Evolutionary conservation across 2,888 invertebrate species (phyloP), one percentile per base, ranked within the genome.

Genomic region (Halocaridina rubra): DNA sequence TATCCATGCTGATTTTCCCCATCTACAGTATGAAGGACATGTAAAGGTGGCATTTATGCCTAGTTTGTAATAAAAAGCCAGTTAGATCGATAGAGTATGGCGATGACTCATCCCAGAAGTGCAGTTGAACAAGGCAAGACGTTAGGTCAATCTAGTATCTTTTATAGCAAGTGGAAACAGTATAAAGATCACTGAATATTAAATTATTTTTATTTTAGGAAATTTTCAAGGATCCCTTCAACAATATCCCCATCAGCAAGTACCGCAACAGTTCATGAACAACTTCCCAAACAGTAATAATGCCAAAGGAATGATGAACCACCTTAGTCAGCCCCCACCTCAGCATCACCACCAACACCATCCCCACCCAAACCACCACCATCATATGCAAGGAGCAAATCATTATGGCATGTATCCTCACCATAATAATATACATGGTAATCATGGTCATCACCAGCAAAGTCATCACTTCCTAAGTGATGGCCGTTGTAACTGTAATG

Each of bases 191-290:
- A n/a, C n/a, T n/a, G n/a, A n/a, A n/a, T n/a, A n/a, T n/a, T n/a
- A n/a, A n/a, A n/a, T 46, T 74, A 7, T 74, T 13, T 3, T 29
- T 13, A 8, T 46, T 22, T n/a, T 57, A 80, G 80, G 80, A 13
- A 72, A 33, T n/a, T 72, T 59, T 32, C 72, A n/a, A 24, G 72
- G 72, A 59, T 53, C 74, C 19, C 72, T 79, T 64, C 81, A 76
- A 19, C 84, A 85, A 53, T 81, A 81, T 27, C 85, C 75, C 22
- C 84, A 79, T 24, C 82, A 82, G 22, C 81, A 85, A 39, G 67
- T 75, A 29, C 86, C 81, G 27, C 86, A 82, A 10, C 81, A 77
- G 32, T 67, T 81, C 32, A 67, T 79, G 81, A 78, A 82, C 22
- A 71, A 64, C 33, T 78, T 78, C 30, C 78, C 46, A 10, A 75